These are phyloP conservation scores for Callocephalon fimbriatum DNA, from an alignment of 2,113 vertebrate genomes.

Conservation along the genomic window DNA sequence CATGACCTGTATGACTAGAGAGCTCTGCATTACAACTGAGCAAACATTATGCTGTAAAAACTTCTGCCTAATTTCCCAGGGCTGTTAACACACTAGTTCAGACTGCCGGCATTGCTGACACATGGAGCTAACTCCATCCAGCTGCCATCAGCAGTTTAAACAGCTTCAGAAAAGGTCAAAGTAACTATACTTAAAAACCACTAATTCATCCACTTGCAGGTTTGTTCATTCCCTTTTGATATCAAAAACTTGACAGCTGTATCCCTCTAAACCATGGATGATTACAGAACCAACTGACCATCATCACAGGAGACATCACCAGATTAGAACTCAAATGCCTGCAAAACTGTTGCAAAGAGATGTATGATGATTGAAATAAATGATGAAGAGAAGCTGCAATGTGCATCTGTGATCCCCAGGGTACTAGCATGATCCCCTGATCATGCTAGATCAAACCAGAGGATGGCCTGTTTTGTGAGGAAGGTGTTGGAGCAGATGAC, in stretches of 20 bases:
- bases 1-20: neutral
- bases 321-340: neutral
- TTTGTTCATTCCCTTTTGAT: neutral
- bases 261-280: neutral
- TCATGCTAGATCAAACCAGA: neutral
- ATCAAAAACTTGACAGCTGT: neutral
- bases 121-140: neutral
- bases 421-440: neutral
- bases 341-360: neutral
- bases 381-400: neutral
- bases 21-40: slow-evolving; percentile 1
- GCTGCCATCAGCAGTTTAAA: slow-evolving; percentile 20
- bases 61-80: slow-evolving; percentile 16
- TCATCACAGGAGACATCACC: neutral
- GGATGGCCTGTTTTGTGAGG: neutral
- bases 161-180: slow-evolving; percentile 15
- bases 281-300: neutral
- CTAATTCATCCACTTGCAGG: neutral
- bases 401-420: neutral
- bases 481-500: neutral
- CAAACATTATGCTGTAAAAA: neutral
- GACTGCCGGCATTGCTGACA: slow-evolving; percentile 23
- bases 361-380: neutral
- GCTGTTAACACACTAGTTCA: neutral
- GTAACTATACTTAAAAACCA: neutral